Percentiles rank a stretch among this genome's conserved stretches.
Evolutionary conservation across 2,888 invertebrate genomes (phyloP).

Genomic region (Stenoptilia bipunctidactyla): DNA sequence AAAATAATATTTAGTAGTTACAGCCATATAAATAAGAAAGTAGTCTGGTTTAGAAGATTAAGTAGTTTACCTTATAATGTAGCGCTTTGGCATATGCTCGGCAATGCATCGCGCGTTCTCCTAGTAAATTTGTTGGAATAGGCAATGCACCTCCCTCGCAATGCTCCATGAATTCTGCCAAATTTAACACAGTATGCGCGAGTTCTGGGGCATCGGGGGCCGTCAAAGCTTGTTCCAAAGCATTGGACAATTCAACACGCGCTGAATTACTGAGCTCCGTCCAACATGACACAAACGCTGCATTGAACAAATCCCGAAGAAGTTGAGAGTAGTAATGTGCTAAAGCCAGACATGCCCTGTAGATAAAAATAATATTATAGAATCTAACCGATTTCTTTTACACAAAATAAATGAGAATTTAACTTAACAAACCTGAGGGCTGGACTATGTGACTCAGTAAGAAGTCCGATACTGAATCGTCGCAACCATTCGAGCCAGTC

Average conservation of each 20-base stretch:
- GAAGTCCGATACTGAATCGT: conserved; percentile 89
- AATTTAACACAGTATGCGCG: conserved; percentile 94
- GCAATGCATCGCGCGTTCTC: conserved; percentile 95
- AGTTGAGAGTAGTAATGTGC: conserved; percentile 96
- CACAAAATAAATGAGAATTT: background rate
- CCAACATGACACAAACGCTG: conserved; percentile 99
- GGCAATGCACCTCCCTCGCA: conserved; percentile 97
- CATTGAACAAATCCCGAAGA: conserved; percentile 97
- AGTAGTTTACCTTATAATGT: conserved; percentile 63
- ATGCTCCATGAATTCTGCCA: conserved; percentile 99
- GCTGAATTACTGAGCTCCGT: conserved; percentile 88
- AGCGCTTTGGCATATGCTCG: conserved; percentile 78
- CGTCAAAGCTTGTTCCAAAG: conserved; percentile 89
- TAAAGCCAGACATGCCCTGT: conserved; percentile 88
- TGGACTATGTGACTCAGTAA: conserved; percentile 96
- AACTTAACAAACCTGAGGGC: conserved; percentile 75
- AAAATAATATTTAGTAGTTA: conserved; percentile 4
- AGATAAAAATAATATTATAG: background rate
- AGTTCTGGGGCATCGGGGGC: conserved; percentile 96
- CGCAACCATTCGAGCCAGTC: conserved; percentile 99
- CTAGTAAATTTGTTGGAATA: conserved; percentile 87
- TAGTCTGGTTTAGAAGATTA: conserved; percentile 2
- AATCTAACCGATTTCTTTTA: too few relatives aligned
- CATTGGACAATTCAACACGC: conserved; percentile 87
- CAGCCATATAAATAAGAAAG: too few relatives aligned